Evolutionary conservation across 2,113 vertebrate species (phyloP), one percentile per base, ranked within the genome.

Genomic region (Mus musculus): DNA sequence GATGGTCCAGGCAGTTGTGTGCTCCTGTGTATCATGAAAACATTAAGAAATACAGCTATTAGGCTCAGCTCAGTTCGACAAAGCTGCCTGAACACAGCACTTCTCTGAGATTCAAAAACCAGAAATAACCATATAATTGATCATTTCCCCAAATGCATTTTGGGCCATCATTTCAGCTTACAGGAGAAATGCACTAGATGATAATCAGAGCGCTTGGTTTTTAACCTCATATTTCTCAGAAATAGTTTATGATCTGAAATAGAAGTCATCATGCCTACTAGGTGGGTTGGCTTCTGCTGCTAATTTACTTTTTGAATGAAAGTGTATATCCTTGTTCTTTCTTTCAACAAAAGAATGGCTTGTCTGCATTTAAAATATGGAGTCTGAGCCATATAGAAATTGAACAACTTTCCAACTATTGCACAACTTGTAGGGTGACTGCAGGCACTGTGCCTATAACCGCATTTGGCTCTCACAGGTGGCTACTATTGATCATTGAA

Each of bases 71-170:
- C 13, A n/a, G 19, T 76, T 93, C 52, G 72, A 46, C 63, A 72
- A 93, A 54, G 39, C 30, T 91, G 49, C 30, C 42, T 39, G 14
- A 80, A 85, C 67, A 73, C 49, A 61, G 39, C 65, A 61, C 56
- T 71, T 72, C 94, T 93, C 46, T 89, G 92, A 72, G 19, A 56
- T 39, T 94, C 71, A 92, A 90, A 89, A 54, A 93, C 94, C 84
- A 75, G 67, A 95, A 89, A 87, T 77, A 86, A 93, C 86, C 54
- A 91, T 63, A 67, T 80, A 90, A 96, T 88, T 90, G 54, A 86
- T 95, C 67, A 91, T 30, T 73, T 89, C 46, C 46, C 67, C 30
- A 95, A 95, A 89, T 89, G 36, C 33, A 89, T 78, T 67, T 8
- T 81, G 67, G 39, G 73, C 67, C 36, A 59, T 78, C 46, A 81